A percentile compares a stretch with the other conserved stretches of the same genome.
Evolutionary conservation across 2,888 invertebrate species (phyloP).

Genomic region (Bugula neritina): DNA sequence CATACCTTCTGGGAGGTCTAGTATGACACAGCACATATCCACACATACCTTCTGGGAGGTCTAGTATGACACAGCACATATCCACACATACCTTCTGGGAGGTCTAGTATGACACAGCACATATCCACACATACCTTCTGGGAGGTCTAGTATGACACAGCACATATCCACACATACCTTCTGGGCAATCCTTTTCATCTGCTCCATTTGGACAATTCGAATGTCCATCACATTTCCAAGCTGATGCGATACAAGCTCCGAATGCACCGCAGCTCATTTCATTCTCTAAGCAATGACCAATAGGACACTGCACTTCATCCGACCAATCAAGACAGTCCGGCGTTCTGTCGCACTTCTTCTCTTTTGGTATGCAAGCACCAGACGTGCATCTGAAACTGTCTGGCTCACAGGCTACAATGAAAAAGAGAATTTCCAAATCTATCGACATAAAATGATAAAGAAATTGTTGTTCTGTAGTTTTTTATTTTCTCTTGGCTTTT

Average conservation of each 20-base stretch:
- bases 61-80: too few relatives aligned
- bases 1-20: too few relatives aligned
- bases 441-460: too few relatives aligned
- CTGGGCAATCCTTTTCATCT: slow-evolving; percentile 62
- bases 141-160: too few relatives aligned
- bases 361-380: slow-evolving; percentile 57
- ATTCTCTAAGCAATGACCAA: not conserved
- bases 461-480: too few relatives aligned
- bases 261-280: slow-evolving; percentile 62
- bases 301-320: slow-evolving; percentile 63
- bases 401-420: slow-evolving; percentile 66
- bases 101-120: too few relatives aligned
- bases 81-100: too few relatives aligned
- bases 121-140: too few relatives aligned
- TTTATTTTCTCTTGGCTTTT: too few relatives aligned
- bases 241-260: slow-evolving; percentile 73
- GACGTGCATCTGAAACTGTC: slow-evolving; percentile 76
- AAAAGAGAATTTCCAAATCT: too few relatives aligned
- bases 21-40: too few relatives aligned
- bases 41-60: too few relatives aligned
- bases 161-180: not conserved
- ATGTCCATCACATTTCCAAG: slow-evolving; percentile 74
- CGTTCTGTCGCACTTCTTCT: slow-evolving; percentile 74
- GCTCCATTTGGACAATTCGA: slow-evolving; percentile 82
- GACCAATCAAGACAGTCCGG: slow-evolving; percentile 76